phyloP scores from a whole-genome alignment of 2,113 vertebrate species.

The Guaruba guarouba region DNA sequence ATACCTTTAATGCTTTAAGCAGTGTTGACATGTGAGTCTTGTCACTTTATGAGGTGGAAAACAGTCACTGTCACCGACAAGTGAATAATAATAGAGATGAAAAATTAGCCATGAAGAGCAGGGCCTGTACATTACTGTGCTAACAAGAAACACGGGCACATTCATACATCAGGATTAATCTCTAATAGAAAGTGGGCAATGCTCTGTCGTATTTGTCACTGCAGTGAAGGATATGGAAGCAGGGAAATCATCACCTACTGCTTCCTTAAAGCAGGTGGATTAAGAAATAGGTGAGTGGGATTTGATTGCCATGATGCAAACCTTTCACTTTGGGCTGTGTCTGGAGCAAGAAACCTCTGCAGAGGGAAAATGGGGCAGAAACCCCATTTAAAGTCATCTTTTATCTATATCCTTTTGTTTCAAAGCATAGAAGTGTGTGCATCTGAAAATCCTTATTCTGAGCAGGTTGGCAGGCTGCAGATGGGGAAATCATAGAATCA shows the following conservation, averaged over 20 bases:
- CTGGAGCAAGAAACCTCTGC: not conserved
- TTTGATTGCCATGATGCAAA: fast-evolving
- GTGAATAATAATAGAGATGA: not conserved
- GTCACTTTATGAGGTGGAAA: conserved; percentile 22
- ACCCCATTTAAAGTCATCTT: not conserved
- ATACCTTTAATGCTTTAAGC: not conserved
- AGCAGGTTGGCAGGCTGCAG: not conserved
- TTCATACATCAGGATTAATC: conserved; percentile 19
- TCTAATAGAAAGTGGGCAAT: not conserved
- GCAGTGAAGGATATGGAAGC: not conserved
- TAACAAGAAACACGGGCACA: conserved; percentile 28
- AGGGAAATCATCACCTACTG: not conserved
- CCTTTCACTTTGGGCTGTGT: not conserved
- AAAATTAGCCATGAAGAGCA: conserved; percentile 23
- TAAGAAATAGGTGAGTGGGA: not conserved
- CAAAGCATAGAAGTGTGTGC: not conserved
- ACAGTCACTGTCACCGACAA: conserved; percentile 18
- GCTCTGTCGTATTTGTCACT: not conserved
- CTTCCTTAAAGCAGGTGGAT: not conserved
- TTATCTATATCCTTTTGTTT: not conserved
- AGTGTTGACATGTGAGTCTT: not conserved
- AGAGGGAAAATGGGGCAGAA: not conserved
- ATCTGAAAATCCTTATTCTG: not conserved
- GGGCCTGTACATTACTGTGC: not conserved
- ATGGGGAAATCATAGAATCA: not conserved